Percentiles rank a stretch among this genome's conserved stretches.
Conservation (phyloP, 2,113 vertebrate genomes). For the Agelaius tricolor region DNA sequence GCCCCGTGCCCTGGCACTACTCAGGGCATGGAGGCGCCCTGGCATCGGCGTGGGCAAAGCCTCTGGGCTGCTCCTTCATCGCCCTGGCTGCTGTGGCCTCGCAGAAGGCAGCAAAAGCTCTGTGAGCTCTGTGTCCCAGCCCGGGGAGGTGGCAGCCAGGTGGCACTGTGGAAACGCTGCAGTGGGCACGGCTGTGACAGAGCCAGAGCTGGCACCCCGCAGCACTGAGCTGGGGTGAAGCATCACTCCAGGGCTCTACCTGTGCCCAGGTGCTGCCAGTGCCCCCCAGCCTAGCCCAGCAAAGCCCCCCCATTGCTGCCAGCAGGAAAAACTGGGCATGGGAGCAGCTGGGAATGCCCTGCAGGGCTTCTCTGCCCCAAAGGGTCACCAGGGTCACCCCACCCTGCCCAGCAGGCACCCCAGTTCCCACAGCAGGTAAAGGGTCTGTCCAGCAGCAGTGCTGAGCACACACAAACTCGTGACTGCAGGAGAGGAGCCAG, state of each 20-base stretch:
- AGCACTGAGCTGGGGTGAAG: accelerated
- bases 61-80: accelerated
- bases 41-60: accelerated
- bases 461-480: not conserved
- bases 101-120: accelerated
- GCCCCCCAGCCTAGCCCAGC: not conserved
- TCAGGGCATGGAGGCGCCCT: accelerated
- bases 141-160: conserved; percentile 44
- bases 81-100: not conserved
- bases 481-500: not conserved
- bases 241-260: not conserved
- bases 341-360: not conserved
- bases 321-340: accelerated
- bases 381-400: not conserved
- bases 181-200: not conserved
- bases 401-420: not conserved
- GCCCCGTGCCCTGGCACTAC: accelerated
- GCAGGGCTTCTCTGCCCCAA: not conserved
- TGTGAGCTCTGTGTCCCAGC: accelerated
- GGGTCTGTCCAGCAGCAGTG: not conserved
- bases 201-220: not conserved
- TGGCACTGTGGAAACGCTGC: conserved; percentile 62
- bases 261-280: not conserved
- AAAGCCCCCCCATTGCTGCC: accelerated
- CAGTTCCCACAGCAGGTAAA: accelerated